A percentile compares a stretch with the other conserved stretches of the same genome.
Conservation (phyloP, 2,113 vertebrate species). For the Podilymbus podiceps region DNA sequence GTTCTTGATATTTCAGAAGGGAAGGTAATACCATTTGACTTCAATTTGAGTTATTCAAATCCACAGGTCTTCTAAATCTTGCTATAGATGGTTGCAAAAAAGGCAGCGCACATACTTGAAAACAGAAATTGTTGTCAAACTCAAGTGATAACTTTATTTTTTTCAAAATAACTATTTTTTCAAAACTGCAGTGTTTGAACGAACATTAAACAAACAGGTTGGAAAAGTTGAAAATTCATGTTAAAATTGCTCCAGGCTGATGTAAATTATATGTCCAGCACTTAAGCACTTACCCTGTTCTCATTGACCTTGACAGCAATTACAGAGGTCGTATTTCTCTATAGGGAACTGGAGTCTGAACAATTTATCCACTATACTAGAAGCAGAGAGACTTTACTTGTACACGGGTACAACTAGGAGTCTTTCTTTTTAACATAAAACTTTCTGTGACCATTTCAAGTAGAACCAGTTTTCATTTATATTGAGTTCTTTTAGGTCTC, state of each 20-base stretch:
- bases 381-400: background rate
- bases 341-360: background rate
- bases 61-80: background rate
- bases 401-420: fast-evolving
- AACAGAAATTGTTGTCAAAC: background rate
- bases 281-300: background rate
- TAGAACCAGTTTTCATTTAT: background rate
- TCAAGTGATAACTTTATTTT: background rate
- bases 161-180: background rate
- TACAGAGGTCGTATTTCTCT: background rate
- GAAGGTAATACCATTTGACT: background rate
- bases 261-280: background rate
- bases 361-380: background rate
- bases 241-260: background rate
- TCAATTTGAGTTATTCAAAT: background rate
- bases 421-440: background rate
- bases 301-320: conserved; percentile 25
- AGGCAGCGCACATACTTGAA: background rate
- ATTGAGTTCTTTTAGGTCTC: background rate
- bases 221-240: background rate
- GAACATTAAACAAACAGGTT: background rate
- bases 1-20: background rate
- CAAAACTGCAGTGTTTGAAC: background rate
- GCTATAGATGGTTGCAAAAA: background rate
- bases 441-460: background rate